Conservation (phyloP, 2,113 vertebrate genomes). For the Prolemur simus region DNA sequence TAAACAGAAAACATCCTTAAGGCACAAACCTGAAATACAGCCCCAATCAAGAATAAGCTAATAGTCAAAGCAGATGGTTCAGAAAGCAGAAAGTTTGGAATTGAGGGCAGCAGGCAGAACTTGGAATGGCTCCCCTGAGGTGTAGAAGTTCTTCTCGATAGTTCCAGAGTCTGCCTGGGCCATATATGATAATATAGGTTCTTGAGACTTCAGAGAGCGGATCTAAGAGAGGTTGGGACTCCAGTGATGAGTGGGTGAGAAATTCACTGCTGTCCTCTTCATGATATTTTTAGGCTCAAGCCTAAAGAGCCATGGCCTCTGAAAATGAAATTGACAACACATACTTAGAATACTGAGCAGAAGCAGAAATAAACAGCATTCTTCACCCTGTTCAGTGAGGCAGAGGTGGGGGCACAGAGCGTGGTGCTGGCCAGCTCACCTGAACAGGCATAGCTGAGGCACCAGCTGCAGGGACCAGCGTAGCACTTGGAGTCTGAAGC, state of each 20-base stretch:
- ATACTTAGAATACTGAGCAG: not conserved
- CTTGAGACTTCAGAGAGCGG: not conserved
- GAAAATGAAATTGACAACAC: not conserved
- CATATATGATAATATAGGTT: not conserved
- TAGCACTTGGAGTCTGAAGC: not conserved
- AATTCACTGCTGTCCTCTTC: not conserved
- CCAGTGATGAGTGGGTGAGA: not conserved
- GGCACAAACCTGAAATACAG: not conserved
- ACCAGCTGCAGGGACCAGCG: not conserved
- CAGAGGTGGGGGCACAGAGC: not conserved
- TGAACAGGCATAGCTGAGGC: not conserved
- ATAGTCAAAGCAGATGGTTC: not conserved
- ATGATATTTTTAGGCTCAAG: not conserved
- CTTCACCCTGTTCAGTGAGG: not conserved
- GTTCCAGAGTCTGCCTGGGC: not conserved
- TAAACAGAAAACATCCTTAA: not conserved
- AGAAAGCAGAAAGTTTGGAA: not conserved
- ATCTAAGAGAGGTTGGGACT: not conserved
- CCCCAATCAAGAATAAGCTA: not conserved
- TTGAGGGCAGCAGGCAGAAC: not conserved
- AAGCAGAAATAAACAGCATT: not conserved
- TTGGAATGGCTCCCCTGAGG: not conserved
- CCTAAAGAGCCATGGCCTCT: not conserved
- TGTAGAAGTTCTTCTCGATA: not conserved
- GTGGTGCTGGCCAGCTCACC: rapidly evolving